These are phyloP conservation scores for Drosophila carrolli DNA, from an alignment of 1,140 invertebrate genomes.

Conservation along the genomic window DNA sequence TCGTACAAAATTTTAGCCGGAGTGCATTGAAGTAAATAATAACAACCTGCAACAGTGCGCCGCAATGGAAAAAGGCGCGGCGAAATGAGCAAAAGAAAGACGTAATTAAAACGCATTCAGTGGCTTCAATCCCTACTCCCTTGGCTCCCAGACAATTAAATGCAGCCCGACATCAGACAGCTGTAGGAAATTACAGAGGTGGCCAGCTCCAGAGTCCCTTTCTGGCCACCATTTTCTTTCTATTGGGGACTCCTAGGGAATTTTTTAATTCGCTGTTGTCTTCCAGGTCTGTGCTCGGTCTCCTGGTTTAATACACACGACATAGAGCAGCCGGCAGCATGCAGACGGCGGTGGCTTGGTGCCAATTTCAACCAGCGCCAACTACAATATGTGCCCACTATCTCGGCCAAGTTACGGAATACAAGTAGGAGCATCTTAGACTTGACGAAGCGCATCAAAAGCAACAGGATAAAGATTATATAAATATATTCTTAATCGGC, in stretches of 20 bases:
- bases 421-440: no score
- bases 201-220: background rate
- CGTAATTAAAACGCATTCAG: conserved; percentile 70
- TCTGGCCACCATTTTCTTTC: background rate
- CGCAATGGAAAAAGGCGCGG: conserved; percentile 46
- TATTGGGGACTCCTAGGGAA: background rate
- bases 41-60: conserved; percentile 30
- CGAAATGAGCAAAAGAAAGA: conserved; percentile 63
- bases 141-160: conserved; percentile 33
- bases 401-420: background rate
- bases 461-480: no score
- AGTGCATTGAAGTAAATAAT: conserved; percentile 59
- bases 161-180: conserved; percentile 3
- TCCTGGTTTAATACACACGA: background rate
- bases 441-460: no score
- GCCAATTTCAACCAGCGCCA: background rate
- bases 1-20: conserved; percentile 25
- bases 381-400: background rate
- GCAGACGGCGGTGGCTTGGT: conserved; percentile 1
- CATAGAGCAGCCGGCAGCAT: background rate
- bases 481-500: no score
- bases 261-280: conserved; percentile 2
- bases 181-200: conserved; percentile 9
- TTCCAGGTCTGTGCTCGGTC: background rate
- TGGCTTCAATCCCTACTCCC: background rate